Conservation (phyloP, 1,140 invertebrate genomes). For the Cydia splendana region DNA sequence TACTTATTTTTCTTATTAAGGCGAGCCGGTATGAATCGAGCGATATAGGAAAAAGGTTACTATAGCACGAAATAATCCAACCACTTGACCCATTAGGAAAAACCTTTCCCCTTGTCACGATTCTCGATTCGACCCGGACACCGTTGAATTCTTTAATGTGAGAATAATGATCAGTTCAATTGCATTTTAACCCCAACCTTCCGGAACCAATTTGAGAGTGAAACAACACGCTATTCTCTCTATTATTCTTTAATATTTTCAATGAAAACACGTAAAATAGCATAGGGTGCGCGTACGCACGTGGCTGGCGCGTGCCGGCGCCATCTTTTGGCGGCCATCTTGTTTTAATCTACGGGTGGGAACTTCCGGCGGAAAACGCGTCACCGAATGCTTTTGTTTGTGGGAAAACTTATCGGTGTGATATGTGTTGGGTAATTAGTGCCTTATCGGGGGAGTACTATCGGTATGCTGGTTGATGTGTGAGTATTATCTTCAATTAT, state of each 20-base stretch:
- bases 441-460: background rate
- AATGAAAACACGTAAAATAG: slow-evolving; percentile 69
- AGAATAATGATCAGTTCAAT: slow-evolving; percentile 72
- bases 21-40: too few relatives aligned
- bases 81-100: slow-evolving; percentile 10
- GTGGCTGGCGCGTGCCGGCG: slow-evolving; percentile 58
- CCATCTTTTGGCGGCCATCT: slow-evolving; percentile 57
- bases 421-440: slow-evolving; percentile 18
- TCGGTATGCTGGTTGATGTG: slow-evolving; percentile 34
- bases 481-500: too few relatives aligned
- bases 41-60: too few relatives aligned
- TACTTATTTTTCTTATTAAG: too few relatives aligned
- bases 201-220: slow-evolving; percentile 69
- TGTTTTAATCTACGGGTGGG: slow-evolving; percentile 61
- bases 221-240: slow-evolving; percentile 64
- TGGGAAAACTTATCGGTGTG: slow-evolving; percentile 60
- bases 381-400: slow-evolving; percentile 52
- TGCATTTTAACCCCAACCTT: slow-evolving; percentile 68
- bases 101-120: slow-evolving; percentile 14
- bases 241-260: slow-evolving; percentile 72
- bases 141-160: slow-evolving; percentile 42
- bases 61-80: background rate
- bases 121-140: slow-evolving; percentile 6
- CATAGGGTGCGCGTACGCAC: slow-evolving; percentile 55
- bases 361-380: slow-evolving; percentile 63